Evolutionary conservation across 2,888 invertebrate species (phyloP).

Genomic region (Anoplius nigerrimus): DNA sequence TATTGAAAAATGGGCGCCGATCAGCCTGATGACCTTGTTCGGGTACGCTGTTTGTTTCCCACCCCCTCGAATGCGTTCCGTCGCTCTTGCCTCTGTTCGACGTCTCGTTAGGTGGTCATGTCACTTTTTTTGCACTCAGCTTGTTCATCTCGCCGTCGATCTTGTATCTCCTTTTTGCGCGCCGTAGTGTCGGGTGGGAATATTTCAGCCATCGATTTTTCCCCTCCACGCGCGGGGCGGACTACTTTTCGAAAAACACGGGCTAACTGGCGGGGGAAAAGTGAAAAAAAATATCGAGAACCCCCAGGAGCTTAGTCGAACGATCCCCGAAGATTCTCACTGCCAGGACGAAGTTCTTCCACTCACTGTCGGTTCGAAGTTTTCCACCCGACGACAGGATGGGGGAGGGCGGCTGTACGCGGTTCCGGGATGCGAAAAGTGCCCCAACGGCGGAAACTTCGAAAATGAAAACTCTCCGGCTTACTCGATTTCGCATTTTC

Average conservation of each 20-base stretch:
- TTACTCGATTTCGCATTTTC: background rate
- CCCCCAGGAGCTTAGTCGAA: background rate
- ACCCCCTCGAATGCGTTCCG: no score
- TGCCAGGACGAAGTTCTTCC: background rate
- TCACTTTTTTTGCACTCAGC: no score
- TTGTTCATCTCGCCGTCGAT: no score
- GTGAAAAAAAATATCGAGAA: background rate
- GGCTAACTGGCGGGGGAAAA: no score
- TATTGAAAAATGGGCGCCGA: slow-evolving; percentile 16
- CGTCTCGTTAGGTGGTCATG: no score
- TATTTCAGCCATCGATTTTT: no score
- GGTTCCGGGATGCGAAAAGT: background rate
- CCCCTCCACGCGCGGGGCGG: no score
- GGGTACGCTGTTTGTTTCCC: no score
- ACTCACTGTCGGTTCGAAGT: background rate
- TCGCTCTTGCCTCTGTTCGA: no score
- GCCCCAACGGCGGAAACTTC: background rate
- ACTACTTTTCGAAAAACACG: no score
- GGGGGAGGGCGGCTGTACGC: background rate
- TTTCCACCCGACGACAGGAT: slow-evolving; percentile 1
- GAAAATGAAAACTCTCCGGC: slow-evolving; percentile 1
- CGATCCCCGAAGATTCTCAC: background rate
- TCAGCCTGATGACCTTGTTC: background rate
- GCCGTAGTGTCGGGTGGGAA: no score
- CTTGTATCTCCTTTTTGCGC: no score